phyloP scores from a whole-genome alignment of 2,888 invertebrate species.

The Agrotis exclamationis region DNA sequence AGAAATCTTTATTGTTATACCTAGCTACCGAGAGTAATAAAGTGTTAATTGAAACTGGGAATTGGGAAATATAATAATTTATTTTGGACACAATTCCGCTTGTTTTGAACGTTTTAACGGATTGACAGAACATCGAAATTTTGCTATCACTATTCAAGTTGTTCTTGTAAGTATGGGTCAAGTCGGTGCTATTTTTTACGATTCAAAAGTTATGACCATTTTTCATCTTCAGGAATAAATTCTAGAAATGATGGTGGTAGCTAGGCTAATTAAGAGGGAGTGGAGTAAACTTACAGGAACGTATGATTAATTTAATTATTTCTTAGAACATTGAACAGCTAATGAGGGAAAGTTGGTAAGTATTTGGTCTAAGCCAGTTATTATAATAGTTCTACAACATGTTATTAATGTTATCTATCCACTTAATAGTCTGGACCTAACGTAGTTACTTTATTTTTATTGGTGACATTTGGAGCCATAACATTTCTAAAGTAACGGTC shows the following conservation, averaged over 20 bases:
- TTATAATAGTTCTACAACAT: not conserved
- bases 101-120: too few species aligned
- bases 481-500: too few species aligned
- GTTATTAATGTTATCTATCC: not conserved
- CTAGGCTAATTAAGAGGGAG: not conserved
- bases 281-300: not conserved
- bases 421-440: not conserved
- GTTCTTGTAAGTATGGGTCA: too few species aligned
- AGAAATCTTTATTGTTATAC: conserved; percentile 28
- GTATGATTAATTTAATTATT: not conserved
- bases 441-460: too few species aligned
- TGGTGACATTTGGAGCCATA: too few species aligned
- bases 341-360: not conserved
- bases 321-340: not conserved
- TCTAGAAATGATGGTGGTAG: not conserved
- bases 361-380: not conserved
- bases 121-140: too few species aligned
- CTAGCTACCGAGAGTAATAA: conserved; percentile 19
- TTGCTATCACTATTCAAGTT: too few species aligned
- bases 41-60: not conserved
- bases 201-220: too few species aligned
- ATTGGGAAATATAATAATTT: not conserved
- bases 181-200: too few species aligned
- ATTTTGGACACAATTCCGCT: too few species aligned
- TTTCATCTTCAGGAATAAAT: not conserved